Percentiles rank a stretch among this genome's conserved stretches.
Conservation (phyloP, 2,888 invertebrate species). For the Laothoe populi region DNA sequence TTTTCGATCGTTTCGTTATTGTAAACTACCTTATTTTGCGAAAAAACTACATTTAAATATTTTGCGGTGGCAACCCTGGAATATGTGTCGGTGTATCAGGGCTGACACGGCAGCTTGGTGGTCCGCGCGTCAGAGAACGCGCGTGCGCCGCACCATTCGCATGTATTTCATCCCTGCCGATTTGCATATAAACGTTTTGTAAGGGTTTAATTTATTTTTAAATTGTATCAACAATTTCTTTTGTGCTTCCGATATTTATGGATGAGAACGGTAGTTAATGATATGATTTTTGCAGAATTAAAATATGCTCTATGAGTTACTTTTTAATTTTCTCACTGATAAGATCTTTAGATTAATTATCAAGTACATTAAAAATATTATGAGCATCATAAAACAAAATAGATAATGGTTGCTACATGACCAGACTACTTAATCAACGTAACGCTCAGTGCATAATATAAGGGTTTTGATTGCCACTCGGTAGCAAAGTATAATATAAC, state of each 20-base stretch:
- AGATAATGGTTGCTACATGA: background rate
- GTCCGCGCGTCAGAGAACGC: constrained; percentile 75
- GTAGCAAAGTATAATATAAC: background rate
- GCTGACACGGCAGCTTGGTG: constrained; percentile 78
- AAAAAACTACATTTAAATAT: too few relatives aligned
- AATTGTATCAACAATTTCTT: constrained; percentile 10
- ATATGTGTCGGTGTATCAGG: constrained; percentile 74
- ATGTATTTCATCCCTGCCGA: constrained; percentile 72
- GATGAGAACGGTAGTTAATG: background rate
- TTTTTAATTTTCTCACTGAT: background rate
- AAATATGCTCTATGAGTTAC: background rate
- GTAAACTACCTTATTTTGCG: too few relatives aligned
- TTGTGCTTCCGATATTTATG: background rate
- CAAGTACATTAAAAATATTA: background rate
- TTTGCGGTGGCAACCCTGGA: constrained; percentile 59
- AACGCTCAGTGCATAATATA: background rate
- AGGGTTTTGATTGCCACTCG: background rate
- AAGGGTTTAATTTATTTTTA: constrained; percentile 25
- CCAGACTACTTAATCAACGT: background rate
- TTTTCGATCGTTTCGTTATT: background rate
- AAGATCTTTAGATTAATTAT: background rate
- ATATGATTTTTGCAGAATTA: background rate
- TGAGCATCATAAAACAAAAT: background rate
- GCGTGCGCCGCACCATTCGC: constrained; percentile 72
- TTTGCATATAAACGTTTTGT: constrained; percentile 62